Percentiles rank a stretch among this genome's conserved stretches.
These are phyloP conservation scores for Sinotaia quadrata DNA, from an alignment of 2,888 invertebrate species.

Conservation along the genomic window DNA sequence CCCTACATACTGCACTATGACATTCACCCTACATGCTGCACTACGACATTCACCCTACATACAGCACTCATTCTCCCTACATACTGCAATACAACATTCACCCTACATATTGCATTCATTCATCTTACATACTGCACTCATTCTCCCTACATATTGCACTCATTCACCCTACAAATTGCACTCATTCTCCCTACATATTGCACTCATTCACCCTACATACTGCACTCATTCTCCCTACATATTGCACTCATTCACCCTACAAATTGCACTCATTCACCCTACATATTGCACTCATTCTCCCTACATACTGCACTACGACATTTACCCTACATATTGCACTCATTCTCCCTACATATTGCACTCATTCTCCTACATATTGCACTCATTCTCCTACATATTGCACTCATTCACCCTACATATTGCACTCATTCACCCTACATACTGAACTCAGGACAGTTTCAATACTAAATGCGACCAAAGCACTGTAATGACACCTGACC, in stretches of 20 bases:
- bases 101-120: neutral
- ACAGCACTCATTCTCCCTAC: neutral
- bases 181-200: neutral
- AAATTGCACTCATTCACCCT: neutral
- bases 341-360: neutral
- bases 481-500: no score
- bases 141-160: neutral
- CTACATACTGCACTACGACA: neutral
- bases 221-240: no score
- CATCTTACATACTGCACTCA: neutral
- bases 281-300: neutral
- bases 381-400: neutral
- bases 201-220: neutral
- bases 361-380: no score
- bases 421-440: no score
- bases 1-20: no score
- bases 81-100: neutral
- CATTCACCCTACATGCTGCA: neutral
- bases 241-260: neutral
- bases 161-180: neutral
- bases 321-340: neutral
- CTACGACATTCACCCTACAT: neutral
- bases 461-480: no score
- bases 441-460: no score
- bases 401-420: neutral